phyloP scores from a whole-genome alignment of 2,888 invertebrate species.

The Ectemnius lituratus region DNA sequence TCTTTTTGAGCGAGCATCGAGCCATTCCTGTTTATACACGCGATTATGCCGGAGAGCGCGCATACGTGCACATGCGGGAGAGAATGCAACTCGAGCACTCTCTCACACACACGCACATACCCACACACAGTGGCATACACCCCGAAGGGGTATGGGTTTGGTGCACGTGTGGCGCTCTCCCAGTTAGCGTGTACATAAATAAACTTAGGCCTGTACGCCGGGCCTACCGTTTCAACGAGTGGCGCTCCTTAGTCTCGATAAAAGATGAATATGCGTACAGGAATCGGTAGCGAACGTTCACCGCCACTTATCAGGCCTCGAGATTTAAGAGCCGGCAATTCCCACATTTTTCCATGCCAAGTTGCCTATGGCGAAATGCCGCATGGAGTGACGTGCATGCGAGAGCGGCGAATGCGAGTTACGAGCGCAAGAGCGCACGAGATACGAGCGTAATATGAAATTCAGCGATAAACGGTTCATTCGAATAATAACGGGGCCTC shows the following conservation, averaged over 20 bases:
- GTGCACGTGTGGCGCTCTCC: constrained; percentile 64
- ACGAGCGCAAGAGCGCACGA: neutral
- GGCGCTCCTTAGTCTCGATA: constrained; percentile 33
- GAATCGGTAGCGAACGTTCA: constrained; percentile 17
- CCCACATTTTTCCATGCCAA: neutral
- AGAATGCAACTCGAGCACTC: constrained; percentile 30
- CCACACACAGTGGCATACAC: constrained; percentile 13
- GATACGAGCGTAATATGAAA: constrained; percentile 16
- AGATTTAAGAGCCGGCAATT: neutral
- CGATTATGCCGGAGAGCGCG: constrained; percentile 29
- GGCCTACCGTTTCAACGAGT: constrained; percentile 47
- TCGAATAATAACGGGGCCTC: constrained; percentile 1
- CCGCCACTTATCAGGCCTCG: constrained; percentile 23
- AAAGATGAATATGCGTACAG: constrained; percentile 12
- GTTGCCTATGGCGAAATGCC: constrained; percentile 14
- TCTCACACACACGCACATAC: constrained; percentile 21
- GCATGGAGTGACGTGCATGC: neutral
- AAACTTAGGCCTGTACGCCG: constrained; percentile 53
- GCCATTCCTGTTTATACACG: constrained; percentile 30
- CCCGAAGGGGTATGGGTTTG: constrained; percentile 15
- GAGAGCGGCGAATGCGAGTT: neutral
- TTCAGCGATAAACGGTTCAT: constrained; percentile 7
- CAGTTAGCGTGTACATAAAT: constrained; percentile 60
- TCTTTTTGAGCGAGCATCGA: constrained; percentile 4
- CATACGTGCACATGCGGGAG: neutral